Conservation (phyloP, 2,888 invertebrate species). For the Strigamia crassipes region DNA sequence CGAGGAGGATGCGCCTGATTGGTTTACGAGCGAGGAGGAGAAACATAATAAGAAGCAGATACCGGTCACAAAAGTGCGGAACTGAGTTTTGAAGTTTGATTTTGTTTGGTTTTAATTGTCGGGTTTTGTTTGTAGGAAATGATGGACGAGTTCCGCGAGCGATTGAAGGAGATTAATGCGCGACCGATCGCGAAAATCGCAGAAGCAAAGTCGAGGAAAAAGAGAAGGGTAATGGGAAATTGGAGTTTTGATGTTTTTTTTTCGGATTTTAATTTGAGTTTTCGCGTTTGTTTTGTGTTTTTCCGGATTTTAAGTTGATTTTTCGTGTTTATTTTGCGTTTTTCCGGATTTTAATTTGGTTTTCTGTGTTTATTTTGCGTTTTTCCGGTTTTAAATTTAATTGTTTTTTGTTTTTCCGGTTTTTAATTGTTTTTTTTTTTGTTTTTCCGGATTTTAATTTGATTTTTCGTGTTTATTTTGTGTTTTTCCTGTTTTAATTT, state of each 20-base stretch:
- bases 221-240: slow-evolving; percentile 71
- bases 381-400: slow-evolving; percentile 53
- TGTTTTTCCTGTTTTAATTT: too few relatives aligned
- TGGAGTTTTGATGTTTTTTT: too few relatives aligned
- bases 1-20: slow-evolving; percentile 88
- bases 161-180: slow-evolving; percentile 79
- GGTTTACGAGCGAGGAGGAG: slow-evolving; percentile 94
- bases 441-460: neutral
- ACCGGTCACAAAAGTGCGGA: slow-evolving; percentile 77
- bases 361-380: slow-evolving; percentile 43
- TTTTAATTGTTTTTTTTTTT: neutral
- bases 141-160: slow-evolving; percentile 79
- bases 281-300: too few relatives aligned
- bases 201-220: slow-evolving; percentile 97
- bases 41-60: slow-evolving; percentile 82
- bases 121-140: slow-evolving; percentile 65
- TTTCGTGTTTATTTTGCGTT: too few relatives aligned
- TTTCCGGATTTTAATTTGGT: too few relatives aligned
- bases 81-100: neutral
- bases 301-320: neutral
- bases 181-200: slow-evolving; percentile 96
- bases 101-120: neutral
- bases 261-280: neutral
- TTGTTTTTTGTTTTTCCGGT: too few relatives aligned
- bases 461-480: too few relatives aligned